phyloP scores from a whole-genome alignment of 2,888 invertebrate genomes.

The Actias luna region DNA sequence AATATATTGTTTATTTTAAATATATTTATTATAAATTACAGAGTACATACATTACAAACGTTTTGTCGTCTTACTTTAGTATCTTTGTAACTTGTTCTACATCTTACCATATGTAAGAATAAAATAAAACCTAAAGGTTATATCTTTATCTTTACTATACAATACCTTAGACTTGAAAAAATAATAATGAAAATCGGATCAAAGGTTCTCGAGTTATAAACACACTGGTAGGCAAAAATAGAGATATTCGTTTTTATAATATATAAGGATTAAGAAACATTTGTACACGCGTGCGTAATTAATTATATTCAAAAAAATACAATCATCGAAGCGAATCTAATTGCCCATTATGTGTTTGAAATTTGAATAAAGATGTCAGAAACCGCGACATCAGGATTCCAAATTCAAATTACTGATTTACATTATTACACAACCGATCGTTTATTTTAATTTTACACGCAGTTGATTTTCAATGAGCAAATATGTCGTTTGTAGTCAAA shows the following conservation, averaged over 20 bases:
- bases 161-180: no score
- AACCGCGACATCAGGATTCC: conserved; percentile 63
- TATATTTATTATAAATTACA: no score
- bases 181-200: no score
- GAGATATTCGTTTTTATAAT: background rate
- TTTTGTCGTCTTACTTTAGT: no score
- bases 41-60: no score
- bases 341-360: conserved; percentile 30
- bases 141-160: no score
- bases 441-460: conserved; percentile 79
- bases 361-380: conserved; percentile 73
- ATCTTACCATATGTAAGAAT: no score
- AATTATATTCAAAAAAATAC: conserved; percentile 5
- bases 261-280: background rate
- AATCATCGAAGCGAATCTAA: conserved; percentile 8
- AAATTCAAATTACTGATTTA: conserved; percentile 63
- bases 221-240: no score
- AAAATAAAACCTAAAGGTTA: no score
- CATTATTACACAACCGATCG: conserved; percentile 58
- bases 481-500: conserved; percentile 54
- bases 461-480: conserved; percentile 69
- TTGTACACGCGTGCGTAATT: background rate
- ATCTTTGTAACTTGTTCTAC: no score
- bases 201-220: no score
- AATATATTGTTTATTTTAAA: no score